Evolutionary conservation across 2,888 invertebrate genomes (phyloP).

Genomic region (Gonocerus acuteangulatus): DNA sequence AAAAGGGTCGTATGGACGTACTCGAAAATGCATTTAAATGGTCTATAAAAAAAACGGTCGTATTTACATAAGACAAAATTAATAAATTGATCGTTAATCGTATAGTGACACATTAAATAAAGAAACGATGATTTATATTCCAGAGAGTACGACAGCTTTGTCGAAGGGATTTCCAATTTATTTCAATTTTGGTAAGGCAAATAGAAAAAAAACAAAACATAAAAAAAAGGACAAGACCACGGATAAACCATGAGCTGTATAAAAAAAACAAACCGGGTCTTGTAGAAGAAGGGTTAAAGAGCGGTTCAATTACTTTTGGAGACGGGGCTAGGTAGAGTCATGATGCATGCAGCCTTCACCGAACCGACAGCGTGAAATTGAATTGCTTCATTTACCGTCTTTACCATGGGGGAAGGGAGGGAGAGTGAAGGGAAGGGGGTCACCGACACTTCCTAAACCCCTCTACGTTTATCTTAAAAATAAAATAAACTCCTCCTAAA

Average conservation of each 20-base stretch:
- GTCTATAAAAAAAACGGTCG: too few species aligned
- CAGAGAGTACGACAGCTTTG: too few species aligned
- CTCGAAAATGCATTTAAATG: too few species aligned
- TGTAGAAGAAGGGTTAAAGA: neutral
- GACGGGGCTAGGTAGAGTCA: neutral
- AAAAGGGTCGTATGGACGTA: too few species aligned
- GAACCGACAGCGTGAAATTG: slow-evolving; percentile 39
- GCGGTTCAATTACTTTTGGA: neutral
- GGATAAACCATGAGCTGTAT: too few species aligned
- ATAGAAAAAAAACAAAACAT: neutral
- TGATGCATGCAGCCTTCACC: slow-evolving; percentile 31
- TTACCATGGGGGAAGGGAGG: slow-evolving; percentile 27
- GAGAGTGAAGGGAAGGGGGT: too few species aligned
- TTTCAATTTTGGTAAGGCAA: neutral
- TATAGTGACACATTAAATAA: too few species aligned
- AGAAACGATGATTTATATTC: too few species aligned
- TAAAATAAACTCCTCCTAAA: neutral
- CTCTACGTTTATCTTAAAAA: slow-evolving; percentile 16
- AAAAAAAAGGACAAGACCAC: neutral
- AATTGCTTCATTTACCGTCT: slow-evolving; percentile 38
- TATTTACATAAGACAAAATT: too few species aligned
- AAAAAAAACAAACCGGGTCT: neutral
- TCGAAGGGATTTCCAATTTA: too few species aligned
- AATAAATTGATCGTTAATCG: too few species aligned
- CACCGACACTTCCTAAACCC: neutral